Percentiles rank a stretch among this genome's conserved stretches.
Evolutionary conservation across 1,140 invertebrate species (phyloP).

Genomic region (Drosophila subobscura): DNA sequence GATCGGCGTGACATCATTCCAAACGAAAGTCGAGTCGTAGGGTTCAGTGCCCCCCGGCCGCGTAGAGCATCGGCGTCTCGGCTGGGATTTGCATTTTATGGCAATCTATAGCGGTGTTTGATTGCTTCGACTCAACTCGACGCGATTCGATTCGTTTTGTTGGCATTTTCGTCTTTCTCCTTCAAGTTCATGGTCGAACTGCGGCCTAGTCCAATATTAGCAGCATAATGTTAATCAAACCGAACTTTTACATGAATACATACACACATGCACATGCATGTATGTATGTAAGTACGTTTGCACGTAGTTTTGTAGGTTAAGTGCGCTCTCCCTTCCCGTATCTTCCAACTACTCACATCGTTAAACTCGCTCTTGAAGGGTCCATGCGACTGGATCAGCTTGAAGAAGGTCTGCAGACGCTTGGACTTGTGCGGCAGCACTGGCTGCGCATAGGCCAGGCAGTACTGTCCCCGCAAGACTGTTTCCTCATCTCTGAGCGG

Average conservation of each 20-base stretch:
- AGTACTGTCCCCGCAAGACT: constrained; percentile 86
- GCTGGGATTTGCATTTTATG: constrained; percentile 63
- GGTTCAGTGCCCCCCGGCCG: constrained; percentile 46
- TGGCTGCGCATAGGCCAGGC: constrained; percentile 86
- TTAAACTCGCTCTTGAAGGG: constrained; percentile 87
- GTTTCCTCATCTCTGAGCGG: constrained; percentile 6
- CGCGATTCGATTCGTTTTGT: constrained; percentile 6
- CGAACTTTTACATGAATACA: constrained; percentile 25
- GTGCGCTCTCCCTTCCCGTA: constrained; percentile 1
- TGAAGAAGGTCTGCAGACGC: constrained; percentile 85
- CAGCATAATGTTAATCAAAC: constrained; percentile 36
- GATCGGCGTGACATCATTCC: constrained; percentile 11
- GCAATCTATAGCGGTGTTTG: constrained; percentile 38
- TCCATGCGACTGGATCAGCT: constrained; percentile 86
- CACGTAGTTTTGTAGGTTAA: no score
- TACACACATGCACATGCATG: neutral
- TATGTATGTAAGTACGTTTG: no score
- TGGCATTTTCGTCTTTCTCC: constrained; percentile 39
- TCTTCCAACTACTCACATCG: constrained; percentile 85
- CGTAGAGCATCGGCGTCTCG: constrained; percentile 32
- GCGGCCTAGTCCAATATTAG: constrained; percentile 14
- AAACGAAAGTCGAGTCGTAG: neutral
- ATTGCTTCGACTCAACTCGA: constrained; percentile 1
- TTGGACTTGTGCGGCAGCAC: constrained; percentile 83
- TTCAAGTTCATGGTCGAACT: constrained; percentile 71